Percentiles rank a stretch among this genome's conserved stretches.
Conservation (phyloP, 2,797 vertebrate genomes). For the Thaleichthys pacificus region DNA sequence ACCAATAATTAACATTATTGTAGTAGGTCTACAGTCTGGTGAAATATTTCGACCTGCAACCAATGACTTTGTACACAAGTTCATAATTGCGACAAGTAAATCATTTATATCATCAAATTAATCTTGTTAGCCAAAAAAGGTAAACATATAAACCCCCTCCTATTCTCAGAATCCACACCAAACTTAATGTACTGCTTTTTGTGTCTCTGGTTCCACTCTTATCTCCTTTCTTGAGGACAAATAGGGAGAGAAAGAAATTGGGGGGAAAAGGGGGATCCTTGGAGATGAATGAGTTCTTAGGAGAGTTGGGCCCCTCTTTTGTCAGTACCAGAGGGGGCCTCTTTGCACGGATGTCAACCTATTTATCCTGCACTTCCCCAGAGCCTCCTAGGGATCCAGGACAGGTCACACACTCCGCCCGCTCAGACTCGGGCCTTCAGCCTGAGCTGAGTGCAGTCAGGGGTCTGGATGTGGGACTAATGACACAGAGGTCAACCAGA, state of each 20-base stretch:
- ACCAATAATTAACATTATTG: background rate
- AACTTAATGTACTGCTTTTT: constrained; percentile 26
- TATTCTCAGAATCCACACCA: constrained; percentile 23
- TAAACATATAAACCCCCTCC: background rate
- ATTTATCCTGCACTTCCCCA: constrained; percentile 43
- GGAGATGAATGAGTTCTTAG: constrained; percentile 59
- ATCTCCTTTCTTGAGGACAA: constrained; percentile 40
- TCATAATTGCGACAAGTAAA: background rate
- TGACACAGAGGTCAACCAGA: constrained; percentile 60
- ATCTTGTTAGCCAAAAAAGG: background rate
- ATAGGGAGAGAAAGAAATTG: constrained; percentile 36
- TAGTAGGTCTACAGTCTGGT: background rate
- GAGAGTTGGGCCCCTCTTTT: constrained; percentile 64
- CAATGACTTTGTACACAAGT: background rate
- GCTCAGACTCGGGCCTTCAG: constrained; percentile 39
- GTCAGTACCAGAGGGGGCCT: constrained; percentile 59
- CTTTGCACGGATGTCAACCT: constrained; percentile 61
- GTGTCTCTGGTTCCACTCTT: constrained; percentile 30
- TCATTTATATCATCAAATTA: background rate
- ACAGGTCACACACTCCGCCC: constrained; percentile 67
- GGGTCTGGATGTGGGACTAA: constrained; percentile 47
- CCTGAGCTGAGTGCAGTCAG: constrained; percentile 21
- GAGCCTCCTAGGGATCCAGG: constrained; percentile 51
- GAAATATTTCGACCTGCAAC: background rate
- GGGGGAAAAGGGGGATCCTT: constrained; percentile 23